Conservation (phyloP, 2,888 invertebrate genomes). For the Dynastes hyllus region DNA sequence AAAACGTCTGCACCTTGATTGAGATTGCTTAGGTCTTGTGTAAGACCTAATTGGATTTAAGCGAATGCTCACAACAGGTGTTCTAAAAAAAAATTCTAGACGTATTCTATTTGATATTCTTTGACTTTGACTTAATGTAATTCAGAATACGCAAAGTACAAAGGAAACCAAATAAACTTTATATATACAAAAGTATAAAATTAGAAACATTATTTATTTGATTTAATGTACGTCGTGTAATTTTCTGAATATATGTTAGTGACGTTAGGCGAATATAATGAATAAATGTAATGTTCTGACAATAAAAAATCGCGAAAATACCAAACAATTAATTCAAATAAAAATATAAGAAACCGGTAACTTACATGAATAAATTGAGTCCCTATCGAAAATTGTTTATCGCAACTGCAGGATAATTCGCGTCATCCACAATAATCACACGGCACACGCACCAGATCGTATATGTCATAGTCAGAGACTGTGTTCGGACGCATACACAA, state of each 20-base stretch:
- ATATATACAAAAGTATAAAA: not conserved
- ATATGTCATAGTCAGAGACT: conserved; percentile 46
- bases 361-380: conserved; percentile 22
- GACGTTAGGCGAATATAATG: not conserved
- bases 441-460: conserved; percentile 40
- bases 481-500: conserved; percentile 51
- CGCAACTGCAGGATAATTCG: conserved; percentile 21
- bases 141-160: too few relatives aligned
- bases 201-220: conserved; percentile 5
- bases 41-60: too few relatives aligned
- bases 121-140: too few relatives aligned
- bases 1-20: too few relatives aligned
- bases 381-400: not conserved
- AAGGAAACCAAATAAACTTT: not conserved
- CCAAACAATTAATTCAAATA: not conserved
- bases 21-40: too few relatives aligned
- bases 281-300: too few relatives aligned
- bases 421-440: conserved; percentile 33
- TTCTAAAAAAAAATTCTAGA: too few relatives aligned
- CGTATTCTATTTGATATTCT: too few relatives aligned
- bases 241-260: not conserved
- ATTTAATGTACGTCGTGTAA: not conserved
- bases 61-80: too few relatives aligned
- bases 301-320: not conserved
- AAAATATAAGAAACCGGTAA: not conserved